phyloP scores from a whole-genome alignment of 2,113 vertebrate species.

The Hemiscyllium ocellatum region DNA sequence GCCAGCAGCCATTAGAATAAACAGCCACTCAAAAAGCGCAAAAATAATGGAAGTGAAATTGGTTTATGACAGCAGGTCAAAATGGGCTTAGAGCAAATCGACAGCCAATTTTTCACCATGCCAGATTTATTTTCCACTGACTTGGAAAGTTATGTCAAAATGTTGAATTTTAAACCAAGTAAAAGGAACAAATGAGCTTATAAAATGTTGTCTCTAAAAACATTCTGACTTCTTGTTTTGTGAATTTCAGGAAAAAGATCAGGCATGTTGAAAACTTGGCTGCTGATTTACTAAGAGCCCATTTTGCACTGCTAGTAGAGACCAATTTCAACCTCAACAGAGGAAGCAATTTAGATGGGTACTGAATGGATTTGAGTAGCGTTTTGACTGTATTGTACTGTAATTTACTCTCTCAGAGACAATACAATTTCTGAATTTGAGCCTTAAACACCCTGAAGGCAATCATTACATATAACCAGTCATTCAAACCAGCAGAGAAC shows the following conservation, averaged over 20 bases:
- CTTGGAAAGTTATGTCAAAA: neutral
- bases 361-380: neutral
- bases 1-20: neutral
- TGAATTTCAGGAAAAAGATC: neutral
- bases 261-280: neutral
- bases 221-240: neutral
- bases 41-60: neutral
- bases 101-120: neutral
- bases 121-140: neutral
- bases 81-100: neutral
- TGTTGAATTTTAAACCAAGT: neutral
- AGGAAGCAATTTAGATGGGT: neutral
- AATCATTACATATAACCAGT: neutral
- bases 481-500: neutral
- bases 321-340: neutral
- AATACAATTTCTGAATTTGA: neutral
- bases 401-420: no score
- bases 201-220: neutral
- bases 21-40: neutral
- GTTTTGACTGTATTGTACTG: neutral
- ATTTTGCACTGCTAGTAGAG: neutral
- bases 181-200: neutral
- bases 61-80: neutral
- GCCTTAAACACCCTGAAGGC: neutral
- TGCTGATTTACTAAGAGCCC: neutral